Conservation (phyloP, 2,113 vertebrate species). For the Hyla sarda region DNA sequence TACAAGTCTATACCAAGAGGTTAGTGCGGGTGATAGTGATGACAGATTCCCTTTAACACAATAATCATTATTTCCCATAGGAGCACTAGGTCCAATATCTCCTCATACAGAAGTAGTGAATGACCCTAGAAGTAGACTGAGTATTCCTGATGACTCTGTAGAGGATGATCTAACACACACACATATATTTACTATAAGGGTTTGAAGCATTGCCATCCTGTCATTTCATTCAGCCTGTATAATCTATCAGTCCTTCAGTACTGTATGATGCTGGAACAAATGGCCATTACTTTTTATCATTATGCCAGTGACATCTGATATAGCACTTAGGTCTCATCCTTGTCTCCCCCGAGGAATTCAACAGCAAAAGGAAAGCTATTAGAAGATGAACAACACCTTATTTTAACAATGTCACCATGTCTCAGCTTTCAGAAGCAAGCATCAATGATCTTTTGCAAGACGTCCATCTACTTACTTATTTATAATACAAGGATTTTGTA, state of each 20-base stretch:
- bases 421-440: conserved; percentile 24
- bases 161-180: too few relatives aligned
- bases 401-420: conserved; percentile 5
- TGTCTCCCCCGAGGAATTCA: conserved; percentile 26
- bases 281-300: conserved; percentile 3
- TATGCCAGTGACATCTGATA: conserved; percentile 32
- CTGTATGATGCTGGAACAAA: not conserved
- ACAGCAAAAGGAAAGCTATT: conserved; percentile 41
- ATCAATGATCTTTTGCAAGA: conserved; percentile 19
- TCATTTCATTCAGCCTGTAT: not conserved
- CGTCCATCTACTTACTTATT: conserved; percentile 40
- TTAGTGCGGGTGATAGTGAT: too few relatives aligned
- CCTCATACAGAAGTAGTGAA: too few relatives aligned
- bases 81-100: too few relatives aligned
- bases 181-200: not conserved
- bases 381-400: conserved; percentile 21
- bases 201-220: not conserved
- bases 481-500: conserved; percentile 29
- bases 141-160: too few relatives aligned
- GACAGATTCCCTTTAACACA: too few relatives aligned
- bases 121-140: too few relatives aligned
- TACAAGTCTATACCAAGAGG: too few relatives aligned
- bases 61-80: too few relatives aligned
- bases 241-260: conserved; percentile 12
- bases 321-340: conserved; percentile 14